These are phyloP conservation scores for Leistus spinibarbis DNA, from an alignment of 2,888 invertebrate genomes.

Conservation along the genomic window DNA sequence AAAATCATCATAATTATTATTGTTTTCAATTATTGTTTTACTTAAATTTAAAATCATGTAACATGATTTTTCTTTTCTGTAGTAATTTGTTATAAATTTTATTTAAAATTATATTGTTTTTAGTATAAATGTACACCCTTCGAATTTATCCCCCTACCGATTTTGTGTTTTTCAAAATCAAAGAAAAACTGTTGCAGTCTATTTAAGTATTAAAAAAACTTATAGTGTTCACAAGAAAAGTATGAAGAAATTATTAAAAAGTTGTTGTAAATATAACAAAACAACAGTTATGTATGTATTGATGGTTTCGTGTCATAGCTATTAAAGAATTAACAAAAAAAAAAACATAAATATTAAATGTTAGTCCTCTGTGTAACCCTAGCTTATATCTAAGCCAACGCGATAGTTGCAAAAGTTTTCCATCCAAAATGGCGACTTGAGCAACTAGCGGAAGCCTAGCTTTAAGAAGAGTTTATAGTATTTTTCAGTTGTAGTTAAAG, in stretches of 20 bases:
- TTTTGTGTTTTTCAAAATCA: constrained; percentile 13
- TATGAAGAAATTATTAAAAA: constrained; percentile 41
- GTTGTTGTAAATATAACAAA: constrained; percentile 53
- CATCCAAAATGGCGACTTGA: constrained; percentile 8
- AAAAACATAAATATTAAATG: constrained; percentile 43
- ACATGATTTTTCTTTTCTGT: background rate
- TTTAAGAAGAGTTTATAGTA: constrained; percentile 19
- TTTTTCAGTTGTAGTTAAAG: constrained; percentile 24
- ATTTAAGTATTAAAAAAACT: constrained; percentile 27
- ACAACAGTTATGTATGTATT: constrained; percentile 52
- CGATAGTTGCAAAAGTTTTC: constrained; percentile 29
- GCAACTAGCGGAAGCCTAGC: constrained; percentile 11
- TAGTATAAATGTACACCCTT: background rate
- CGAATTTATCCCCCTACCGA: background rate
- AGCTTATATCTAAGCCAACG: constrained; percentile 41
- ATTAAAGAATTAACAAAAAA: constrained; percentile 41
- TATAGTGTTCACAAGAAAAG: constrained; percentile 39
- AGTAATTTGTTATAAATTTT: background rate
- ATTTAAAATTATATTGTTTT: background rate
- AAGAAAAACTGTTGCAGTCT: constrained; percentile 30
- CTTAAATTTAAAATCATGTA: background rate
- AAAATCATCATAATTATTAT: background rate
- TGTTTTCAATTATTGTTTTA: background rate
- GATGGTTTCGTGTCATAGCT: constrained; percentile 52
- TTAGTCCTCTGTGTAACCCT: constrained; percentile 48